These are phyloP conservation scores for Busseola fusca DNA, from an alignment of 2,888 invertebrate genomes.

Conservation along the genomic window DNA sequence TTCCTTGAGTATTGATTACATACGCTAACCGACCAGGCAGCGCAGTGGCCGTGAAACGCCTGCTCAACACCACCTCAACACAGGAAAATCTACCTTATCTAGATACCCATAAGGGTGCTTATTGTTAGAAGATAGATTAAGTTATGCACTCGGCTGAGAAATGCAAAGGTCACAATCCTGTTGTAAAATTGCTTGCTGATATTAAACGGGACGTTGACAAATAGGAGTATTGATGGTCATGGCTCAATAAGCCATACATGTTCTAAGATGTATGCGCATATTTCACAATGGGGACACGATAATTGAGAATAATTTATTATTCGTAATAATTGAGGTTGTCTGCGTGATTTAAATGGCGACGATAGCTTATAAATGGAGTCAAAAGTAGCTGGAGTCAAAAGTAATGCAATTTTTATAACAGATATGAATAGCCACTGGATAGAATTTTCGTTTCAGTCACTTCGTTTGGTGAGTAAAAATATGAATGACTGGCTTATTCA, in stretches of 20 bases:
- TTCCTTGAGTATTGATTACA: conserved; percentile 65
- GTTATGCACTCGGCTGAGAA: conserved; percentile 64
- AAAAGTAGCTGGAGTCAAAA: background rate
- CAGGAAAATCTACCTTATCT: conserved; percentile 57
- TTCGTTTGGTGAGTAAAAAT: background rate
- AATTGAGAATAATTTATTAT: conserved; percentile 51
- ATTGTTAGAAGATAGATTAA: conserved; percentile 34
- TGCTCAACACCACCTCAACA: conserved; percentile 45
- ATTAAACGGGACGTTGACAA: conserved; percentile 62
- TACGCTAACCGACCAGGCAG: conserved; percentile 62
- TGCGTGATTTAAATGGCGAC: conserved; percentile 25
- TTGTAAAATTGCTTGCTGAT: conserved; percentile 71
- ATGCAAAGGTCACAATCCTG: conserved; percentile 71
- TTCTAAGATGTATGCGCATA: conserved; percentile 49
- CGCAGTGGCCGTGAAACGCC: conserved; percentile 74
- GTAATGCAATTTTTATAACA: conserved; percentile 10
- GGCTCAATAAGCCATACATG: conserved; percentile 36
- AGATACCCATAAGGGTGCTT: conserved; percentile 35
- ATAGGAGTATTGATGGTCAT: conserved; percentile 36
- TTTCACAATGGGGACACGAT: conserved; percentile 41
- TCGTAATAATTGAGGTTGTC: conserved; percentile 23
- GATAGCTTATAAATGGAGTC: conserved; percentile 18
- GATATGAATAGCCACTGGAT: background rate
- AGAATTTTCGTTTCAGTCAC: background rate
- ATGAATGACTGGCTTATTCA: background rate